Percentiles rank a stretch among this genome's conserved stretches.
phyloP scores from a whole-genome alignment of 2,113 vertebrate species.

The Phalacrocorax brasilianus region DNA sequence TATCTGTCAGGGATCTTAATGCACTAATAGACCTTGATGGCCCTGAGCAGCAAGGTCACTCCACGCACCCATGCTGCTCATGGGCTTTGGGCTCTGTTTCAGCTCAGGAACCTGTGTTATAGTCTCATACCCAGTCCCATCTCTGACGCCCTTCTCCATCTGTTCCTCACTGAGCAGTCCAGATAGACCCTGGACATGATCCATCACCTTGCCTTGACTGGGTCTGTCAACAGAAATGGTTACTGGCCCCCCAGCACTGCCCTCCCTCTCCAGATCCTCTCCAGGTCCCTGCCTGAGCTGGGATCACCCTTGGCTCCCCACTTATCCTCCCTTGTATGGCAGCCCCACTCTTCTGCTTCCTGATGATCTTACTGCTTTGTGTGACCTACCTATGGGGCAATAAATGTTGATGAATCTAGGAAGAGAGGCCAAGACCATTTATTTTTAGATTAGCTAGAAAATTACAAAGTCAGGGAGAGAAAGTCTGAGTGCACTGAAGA shows the following conservation, averaged over 20 bases:
- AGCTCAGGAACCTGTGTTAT: neutral
- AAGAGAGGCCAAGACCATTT: neutral
- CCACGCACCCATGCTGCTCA: fast-evolving
- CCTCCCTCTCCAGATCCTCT: neutral
- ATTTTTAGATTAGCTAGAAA: neutral
- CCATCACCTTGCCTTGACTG: neutral
- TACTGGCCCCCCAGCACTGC: fast-evolving
- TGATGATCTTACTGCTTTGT: neutral
- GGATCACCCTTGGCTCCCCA: neutral
- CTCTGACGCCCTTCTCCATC: neutral
- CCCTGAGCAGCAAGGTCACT: neutral
- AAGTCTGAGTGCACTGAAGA: neutral
- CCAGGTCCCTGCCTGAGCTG: fast-evolving
- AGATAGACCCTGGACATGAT: neutral
- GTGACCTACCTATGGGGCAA: neutral
- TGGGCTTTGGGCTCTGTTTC: neutral
- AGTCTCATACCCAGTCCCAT: neutral
- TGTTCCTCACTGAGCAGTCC: neutral
- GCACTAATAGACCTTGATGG: neutral
- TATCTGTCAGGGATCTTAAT: neutral
- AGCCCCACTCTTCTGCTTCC: neutral
- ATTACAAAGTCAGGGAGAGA: neutral
- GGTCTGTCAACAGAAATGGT: neutral
- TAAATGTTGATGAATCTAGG: neutral
- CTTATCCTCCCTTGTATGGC: neutral